Evolutionary conservation across 2,113 vertebrate genomes (phyloP).

Genomic region (Jacana jacana): DNA sequence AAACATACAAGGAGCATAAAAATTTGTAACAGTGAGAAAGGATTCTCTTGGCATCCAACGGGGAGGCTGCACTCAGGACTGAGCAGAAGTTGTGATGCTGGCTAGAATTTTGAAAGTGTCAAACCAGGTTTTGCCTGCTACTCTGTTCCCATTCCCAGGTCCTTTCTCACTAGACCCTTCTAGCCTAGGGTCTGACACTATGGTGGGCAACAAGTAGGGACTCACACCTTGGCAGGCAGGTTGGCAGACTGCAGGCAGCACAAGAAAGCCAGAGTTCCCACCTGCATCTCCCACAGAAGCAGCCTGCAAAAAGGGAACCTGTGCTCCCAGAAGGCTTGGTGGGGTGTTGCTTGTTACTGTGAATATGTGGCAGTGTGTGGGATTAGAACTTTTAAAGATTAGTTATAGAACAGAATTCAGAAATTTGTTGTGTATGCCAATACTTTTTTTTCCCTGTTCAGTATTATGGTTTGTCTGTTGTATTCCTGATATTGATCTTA

Average conservation of each 20-base stretch:
- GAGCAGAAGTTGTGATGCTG: too few relatives aligned
- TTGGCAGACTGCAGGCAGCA: background rate
- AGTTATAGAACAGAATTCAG: background rate
- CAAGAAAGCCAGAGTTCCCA: background rate
- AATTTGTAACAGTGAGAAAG: too few relatives aligned
- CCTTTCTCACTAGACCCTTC: too few relatives aligned
- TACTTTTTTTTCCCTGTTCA: background rate
- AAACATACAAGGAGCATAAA: background rate
- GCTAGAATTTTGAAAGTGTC: too few relatives aligned
- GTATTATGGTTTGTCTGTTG: background rate
- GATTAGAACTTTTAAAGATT: background rate
- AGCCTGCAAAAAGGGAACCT: accelerated
- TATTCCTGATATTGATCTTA: background rate
- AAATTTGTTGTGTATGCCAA: background rate
- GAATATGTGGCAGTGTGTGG: accelerated
- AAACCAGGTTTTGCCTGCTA: too few relatives aligned
- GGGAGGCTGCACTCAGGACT: too few relatives aligned
- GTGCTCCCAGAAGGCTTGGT: background rate
- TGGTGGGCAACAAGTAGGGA: background rate
- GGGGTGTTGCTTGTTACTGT: background rate
- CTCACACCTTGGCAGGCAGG: accelerated
- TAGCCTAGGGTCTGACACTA: background rate
- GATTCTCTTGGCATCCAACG: too few relatives aligned
- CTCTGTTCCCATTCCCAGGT: too few relatives aligned
- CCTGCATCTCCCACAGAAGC: background rate